Base-by-base conservation (phyloP, 2,113 vertebrate genomes). In the Chionomys nivalis region DNA sequence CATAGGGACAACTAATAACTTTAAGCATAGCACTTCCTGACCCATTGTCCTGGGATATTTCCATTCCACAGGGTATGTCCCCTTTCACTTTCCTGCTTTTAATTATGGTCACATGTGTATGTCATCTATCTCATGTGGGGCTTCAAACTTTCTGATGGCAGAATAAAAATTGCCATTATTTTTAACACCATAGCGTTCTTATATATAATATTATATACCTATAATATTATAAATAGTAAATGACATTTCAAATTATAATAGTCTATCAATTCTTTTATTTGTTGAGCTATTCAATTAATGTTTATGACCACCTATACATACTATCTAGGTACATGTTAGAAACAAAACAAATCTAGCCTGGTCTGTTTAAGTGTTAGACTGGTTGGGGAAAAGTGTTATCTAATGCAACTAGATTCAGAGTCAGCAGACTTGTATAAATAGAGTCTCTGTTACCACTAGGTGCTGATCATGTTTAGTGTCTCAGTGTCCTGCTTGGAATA, bases 241-340 rank as follows among this genome's bases (percentile, higher is more conserved):
- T 76, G 17, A 21, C 7, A 75, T 26, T 42, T 79, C 78, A 24
- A 85, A 61, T 23, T 55, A 85, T 1, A 39, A 55, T 79, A 44
- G 68, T 95, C 87, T 42, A 79, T 31, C 85, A 73, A 82, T 75
- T 96, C 0, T 90, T 94, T 92, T 65, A 85, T 79, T 87, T 7
- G 19, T 87, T 82, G 31, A 82, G 9, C 85, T 94, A 90, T 72
- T 96, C 28, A 92, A 70, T 39, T 93, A 89, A 47, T 36, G 73
- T 44, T 89, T 93, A 93, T 91, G 68, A 47, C 58, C 93, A 33
- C 7, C 44, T 49, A 49, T 49, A 49, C 10, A 49, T 49, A 49
- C 49, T 49, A 49, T 49, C 49, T 52, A 36, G 9, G 36, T 3
- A 36, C 83, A 23, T 55, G 13, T 16, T 79, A 61, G 79, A 76